phyloP scores from a whole-genome alignment of 2,113 vertebrate genomes.

The Elephantulus edwardii region DNA sequence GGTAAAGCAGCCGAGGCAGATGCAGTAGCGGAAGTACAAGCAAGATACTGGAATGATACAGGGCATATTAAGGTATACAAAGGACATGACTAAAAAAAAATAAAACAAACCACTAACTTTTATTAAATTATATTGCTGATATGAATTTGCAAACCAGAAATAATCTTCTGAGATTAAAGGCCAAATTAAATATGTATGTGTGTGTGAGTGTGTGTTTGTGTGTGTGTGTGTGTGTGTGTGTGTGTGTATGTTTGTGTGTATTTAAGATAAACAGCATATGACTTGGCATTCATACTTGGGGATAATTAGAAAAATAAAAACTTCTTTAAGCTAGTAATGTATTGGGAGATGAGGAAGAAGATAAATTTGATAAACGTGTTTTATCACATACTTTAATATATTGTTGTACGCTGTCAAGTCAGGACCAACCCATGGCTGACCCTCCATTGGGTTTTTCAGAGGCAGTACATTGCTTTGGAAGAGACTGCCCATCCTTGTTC shows the following conservation, averaged over 20 bases:
- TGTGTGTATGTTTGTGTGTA: no score
- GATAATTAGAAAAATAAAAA: background rate
- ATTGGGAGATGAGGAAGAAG: background rate
- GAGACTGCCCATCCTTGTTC: no score
- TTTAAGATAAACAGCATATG: no score
- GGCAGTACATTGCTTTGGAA: no score
- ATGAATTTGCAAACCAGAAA: conserved; percentile 10
- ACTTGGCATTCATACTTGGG: background rate
- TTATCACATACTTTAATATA: no score
- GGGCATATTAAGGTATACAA: background rate
- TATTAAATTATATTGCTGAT: background rate
- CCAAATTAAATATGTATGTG: background rate
- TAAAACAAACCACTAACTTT: no score
- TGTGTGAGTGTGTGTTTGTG: background rate
- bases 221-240: no score
- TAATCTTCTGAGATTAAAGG: background rate
- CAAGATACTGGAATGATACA: background rate
- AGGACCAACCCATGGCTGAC: no score
- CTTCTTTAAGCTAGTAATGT: background rate
- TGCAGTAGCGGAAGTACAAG: background rate
- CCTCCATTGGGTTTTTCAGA: no score
- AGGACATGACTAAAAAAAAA: background rate
- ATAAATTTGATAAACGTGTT: background rate
- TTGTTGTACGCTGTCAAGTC: no score
- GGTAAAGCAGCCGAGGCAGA: background rate